Conservation (phyloP, 2,113 vertebrate genomes). For the Pituophis catenifer region DNA sequence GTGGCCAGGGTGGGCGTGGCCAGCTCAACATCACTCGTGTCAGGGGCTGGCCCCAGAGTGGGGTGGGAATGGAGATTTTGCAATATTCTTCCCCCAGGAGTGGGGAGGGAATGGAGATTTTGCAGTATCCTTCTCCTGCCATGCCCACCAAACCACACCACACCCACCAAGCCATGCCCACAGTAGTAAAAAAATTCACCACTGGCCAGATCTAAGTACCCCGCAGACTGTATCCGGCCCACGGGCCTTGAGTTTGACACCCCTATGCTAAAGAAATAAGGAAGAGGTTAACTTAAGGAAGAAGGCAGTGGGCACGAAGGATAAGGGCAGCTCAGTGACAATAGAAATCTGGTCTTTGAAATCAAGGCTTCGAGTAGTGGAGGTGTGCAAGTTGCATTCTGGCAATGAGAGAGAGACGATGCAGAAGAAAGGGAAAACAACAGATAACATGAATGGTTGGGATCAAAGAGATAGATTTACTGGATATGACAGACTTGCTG, state of each 20-base stretch:
- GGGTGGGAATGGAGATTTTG: no score
- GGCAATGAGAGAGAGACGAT: neutral
- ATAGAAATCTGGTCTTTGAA: neutral
- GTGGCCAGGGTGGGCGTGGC: rapidly evolving
- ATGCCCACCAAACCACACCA: no score
- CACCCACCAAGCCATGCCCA: no score
- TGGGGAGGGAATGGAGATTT: no score
- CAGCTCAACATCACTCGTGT: no score
- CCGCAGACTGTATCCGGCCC: rapidly evolving
- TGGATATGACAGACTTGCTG: neutral
- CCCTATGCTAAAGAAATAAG: neutral
- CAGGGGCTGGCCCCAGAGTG: no score
- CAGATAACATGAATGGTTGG: neutral
- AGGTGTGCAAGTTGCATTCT: neutral
- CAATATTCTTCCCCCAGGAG: no score
- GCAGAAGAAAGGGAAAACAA: neutral
- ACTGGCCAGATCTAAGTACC: no score
- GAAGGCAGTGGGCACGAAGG: neutral
- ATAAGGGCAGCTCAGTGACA: neutral
- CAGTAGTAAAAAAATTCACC: no score
- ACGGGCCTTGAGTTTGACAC: no score
- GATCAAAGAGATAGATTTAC: neutral
- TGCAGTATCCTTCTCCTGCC: no score
- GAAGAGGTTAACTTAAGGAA: neutral
- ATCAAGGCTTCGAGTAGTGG: neutral